Base-by-base conservation (phyloP, 2,888 invertebrate genomes). In the Leucophenga montana region DNA sequence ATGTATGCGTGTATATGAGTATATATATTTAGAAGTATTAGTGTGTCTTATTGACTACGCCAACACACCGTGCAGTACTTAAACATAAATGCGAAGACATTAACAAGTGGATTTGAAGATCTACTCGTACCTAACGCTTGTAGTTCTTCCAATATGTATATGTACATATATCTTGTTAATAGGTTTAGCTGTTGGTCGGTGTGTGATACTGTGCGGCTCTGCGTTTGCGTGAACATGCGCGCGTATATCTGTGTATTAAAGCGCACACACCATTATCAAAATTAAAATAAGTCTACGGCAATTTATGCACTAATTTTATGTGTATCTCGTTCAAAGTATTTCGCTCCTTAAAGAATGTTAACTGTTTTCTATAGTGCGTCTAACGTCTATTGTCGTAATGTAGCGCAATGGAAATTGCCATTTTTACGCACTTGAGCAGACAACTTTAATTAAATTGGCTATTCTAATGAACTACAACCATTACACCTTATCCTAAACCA, bases 281-380 rank as follows among this genome's bases (percentile, higher is more conserved):
- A 54, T 54, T 54, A 20, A 54, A 54, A 54, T 54, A 4, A 54
- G 20, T 54, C 54, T 54, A 8, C 5, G 20, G 54, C 54, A 54
- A 54, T 54, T 54, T 54, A 54, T 20, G 54, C 54, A 16, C 54
- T 54, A 16, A 54, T 54, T 54, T 54, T 18, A 18, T 18, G 54
- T 20, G 16, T 18, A 4, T 18, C 54, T 18, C 54, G 20, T 18
- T 16, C 9, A 2, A 27, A 27, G 27, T 4, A n/a, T n/a, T n/a
- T n/a, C n/a, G n/a, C n/a, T n/a, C n/a, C n/a, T n/a, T n/a, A 27
- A 27, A 27, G 27, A 27, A 27, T 27, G 2, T 27, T 27, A 27
- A 27, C 27, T 27, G 4, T 27, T 2, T 27, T 27, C 27, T 4
- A 4, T 2, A 4, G 4, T 27, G 27, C 27, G 4, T 4, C 2